A percentile compares a stretch with the other conserved stretches of the same genome.
Conservation (phyloP, 1,140 invertebrate species). For the Watersipora subatra region DNA sequence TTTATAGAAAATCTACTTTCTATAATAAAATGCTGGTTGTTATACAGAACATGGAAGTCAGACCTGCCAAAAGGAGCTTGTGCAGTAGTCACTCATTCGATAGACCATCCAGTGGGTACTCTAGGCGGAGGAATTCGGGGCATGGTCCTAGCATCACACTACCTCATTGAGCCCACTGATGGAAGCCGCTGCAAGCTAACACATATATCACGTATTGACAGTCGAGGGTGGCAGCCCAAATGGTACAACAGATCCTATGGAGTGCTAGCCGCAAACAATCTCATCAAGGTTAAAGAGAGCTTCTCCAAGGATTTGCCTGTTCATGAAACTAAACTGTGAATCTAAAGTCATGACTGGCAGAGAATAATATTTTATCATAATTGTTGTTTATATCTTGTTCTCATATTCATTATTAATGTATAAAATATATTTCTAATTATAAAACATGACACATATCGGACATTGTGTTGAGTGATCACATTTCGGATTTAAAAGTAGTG, state of each 20-base stretch:
- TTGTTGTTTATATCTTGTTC: no score
- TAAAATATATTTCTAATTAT: no score
- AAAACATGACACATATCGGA: no score
- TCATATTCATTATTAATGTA: no score
- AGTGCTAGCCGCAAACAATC: slow-evolving; percentile 63
- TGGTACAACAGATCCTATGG: slow-evolving; percentile 91
- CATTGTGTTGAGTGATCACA: no score
- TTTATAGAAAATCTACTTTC: no score
- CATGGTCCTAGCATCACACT: slow-evolving; percentile 72
- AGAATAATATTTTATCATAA: no score
- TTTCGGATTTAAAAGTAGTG: no score
- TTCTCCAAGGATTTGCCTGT: not conserved
- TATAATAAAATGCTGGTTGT: no score
- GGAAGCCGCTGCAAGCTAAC: slow-evolving; percentile 77
- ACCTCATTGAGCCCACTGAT: slow-evolving; percentile 81
- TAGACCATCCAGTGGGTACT: slow-evolving; percentile 57
- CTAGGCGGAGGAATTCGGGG: slow-evolving; percentile 54
- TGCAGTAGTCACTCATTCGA: slow-evolving; percentile 72
- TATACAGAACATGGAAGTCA: slow-evolving; percentile 59
- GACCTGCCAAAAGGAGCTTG: slow-evolving; percentile 68
- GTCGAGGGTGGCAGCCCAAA: slow-evolving; percentile 74
- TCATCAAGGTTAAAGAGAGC: slow-evolving; percentile 47
- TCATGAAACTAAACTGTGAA: not conserved
- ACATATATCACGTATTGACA: slow-evolving; percentile 74
- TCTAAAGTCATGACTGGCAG: no score